phyloP scores from a whole-genome alignment of 2,888 invertebrate genomes.

The Limulus polyphemus region DNA sequence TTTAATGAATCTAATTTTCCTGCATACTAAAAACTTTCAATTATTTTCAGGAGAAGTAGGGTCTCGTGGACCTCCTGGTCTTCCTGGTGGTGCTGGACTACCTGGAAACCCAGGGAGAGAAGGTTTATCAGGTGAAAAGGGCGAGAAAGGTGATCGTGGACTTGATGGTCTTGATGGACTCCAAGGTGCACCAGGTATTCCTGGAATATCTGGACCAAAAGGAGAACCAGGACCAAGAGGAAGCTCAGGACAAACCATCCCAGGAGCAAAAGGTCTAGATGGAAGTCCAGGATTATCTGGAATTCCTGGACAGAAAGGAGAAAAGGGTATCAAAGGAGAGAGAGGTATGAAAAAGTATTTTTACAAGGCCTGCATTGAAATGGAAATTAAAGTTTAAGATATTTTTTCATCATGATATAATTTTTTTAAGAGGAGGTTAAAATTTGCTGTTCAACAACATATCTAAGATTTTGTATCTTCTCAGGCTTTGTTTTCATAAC shows the following conservation, averaged over 20 bases:
- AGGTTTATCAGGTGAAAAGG: conserved; percentile 35
- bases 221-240: conserved; percentile 35
- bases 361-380: no score
- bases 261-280: conserved; percentile 23
- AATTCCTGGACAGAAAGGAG: conserved; percentile 46
- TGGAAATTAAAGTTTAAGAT: no score
- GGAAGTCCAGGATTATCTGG: conserved; percentile 28
- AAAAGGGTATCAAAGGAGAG: conserved; percentile 23
- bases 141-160: conserved; percentile 51
- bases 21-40: no score
- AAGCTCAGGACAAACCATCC: conserved; percentile 19
- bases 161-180: conserved; percentile 37
- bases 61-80: conserved; percentile 65
- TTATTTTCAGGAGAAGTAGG: conserved; percentile 39
- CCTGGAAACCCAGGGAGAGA: conserved; percentile 20
- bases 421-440: no score
- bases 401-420: no score
- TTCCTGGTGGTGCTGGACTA: conserved; percentile 52
- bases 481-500: no score
- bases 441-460: no score
- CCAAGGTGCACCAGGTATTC: conserved; percentile 70
- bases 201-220: conserved; percentile 64
- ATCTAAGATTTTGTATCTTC: no score
- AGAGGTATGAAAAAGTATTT: conserved; percentile 12
- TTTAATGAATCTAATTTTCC: no score